Conservation (phyloP, 2,113 vertebrate species). For the Diadophis punctatus region DNA sequence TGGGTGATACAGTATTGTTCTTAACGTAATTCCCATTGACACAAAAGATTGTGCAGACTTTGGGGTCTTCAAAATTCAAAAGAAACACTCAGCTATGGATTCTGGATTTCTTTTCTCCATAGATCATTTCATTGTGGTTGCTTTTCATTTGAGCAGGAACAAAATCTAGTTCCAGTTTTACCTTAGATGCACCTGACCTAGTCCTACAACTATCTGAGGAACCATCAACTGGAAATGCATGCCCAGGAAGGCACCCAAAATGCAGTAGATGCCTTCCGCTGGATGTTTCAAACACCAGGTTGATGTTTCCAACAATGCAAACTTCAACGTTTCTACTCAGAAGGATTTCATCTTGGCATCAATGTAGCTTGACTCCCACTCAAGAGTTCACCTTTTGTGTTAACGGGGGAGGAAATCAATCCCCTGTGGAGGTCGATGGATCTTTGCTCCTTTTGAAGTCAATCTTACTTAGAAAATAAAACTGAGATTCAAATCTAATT, state of each 20-base stretch:
- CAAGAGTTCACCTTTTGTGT: neutral
- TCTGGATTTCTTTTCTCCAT: neutral
- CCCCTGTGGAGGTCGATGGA: no score
- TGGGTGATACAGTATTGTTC: neutral
- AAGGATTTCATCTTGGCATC: neutral
- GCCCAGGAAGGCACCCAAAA: neutral
- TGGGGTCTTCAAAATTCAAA: neutral
- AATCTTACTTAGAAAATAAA: no score
- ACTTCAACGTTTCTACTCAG: neutral
- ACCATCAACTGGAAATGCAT: neutral
- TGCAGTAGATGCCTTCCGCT: neutral
- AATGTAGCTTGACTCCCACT: neutral
- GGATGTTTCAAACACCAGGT: neutral
- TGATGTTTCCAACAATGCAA: neutral
- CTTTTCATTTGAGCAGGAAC: neutral
- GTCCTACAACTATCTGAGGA: neutral
- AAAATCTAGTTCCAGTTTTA: neutral
- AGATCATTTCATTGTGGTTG: neutral
- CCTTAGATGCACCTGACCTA: neutral
- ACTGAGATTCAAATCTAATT: no score
- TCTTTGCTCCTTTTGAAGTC: no score
- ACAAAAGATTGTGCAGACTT: neutral
- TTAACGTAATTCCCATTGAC: neutral
- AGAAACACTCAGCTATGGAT: neutral
- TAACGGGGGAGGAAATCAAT: no score